Conservation (phyloP, 2,797 vertebrate genomes). For the Picus viridis region DNA sequence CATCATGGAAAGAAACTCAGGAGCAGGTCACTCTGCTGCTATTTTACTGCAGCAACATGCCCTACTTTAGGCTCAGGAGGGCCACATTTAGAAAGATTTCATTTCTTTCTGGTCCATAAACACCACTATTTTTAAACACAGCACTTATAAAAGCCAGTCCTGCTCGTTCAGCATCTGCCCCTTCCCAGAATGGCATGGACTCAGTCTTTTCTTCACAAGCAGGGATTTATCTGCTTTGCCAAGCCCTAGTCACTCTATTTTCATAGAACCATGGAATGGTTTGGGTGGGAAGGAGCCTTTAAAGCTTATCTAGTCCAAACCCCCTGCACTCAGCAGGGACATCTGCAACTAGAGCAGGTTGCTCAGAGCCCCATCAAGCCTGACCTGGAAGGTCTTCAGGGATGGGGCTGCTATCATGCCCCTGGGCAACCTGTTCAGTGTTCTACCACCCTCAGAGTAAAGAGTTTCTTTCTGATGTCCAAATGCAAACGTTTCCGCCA, state of each 20-base stretch:
- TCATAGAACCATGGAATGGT: too few species aligned
- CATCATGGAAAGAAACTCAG: not conserved
- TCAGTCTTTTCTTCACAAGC: not conserved
- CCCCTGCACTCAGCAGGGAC: too few species aligned
- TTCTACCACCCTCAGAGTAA: too few species aligned
- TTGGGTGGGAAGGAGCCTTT: too few species aligned
- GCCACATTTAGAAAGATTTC: constrained; percentile 27
- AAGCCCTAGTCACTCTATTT: not conserved
- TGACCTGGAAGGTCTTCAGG: too few species aligned
- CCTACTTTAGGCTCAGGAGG: not conserved
- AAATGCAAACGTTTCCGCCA: not conserved
- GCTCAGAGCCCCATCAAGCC: too few species aligned
- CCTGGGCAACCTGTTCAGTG: too few species aligned
- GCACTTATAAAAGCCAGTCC: not conserved
- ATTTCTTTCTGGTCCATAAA: constrained; percentile 19
- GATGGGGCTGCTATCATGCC: too few species aligned
- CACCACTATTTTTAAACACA: constrained; percentile 44
- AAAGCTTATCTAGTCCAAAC: too few species aligned
- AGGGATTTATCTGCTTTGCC: not conserved
- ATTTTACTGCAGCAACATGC: not conserved
- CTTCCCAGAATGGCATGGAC: not conserved
- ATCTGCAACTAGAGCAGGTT: too few species aligned
- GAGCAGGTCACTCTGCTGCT: not conserved
- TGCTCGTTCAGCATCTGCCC: not conserved
- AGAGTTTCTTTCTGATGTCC: not conserved